Base-by-base conservation (phyloP, 2,797 vertebrate genomes). In the Poeciliopsis gracilis region DNA sequence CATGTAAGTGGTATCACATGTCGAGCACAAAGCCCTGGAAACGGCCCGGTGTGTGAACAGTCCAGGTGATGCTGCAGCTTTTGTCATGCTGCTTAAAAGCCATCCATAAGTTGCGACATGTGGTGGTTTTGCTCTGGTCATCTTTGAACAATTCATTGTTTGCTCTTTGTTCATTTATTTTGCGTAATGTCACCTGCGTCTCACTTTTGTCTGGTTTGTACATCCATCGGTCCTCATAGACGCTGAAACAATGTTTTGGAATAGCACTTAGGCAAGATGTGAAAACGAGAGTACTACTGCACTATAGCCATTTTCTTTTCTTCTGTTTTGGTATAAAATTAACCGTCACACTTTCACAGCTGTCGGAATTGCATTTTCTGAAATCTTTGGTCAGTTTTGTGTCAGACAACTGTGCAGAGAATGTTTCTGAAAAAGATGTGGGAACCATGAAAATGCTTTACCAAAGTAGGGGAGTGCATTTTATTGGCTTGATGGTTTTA, bases 11-110 rank as follows among this genome's bases (percentile, higher is more conserved):
- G 45, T 38, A 4, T 55, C 73, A 77, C 49, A 82, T 81, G 51
- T 77, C 12, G 9, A 73, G 36, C 74, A 89, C 85, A 92, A 90
- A 79, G 57, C 59, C 30, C n/a, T 70, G 84, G 53, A 82, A 92
- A 91, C 76, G 87, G 57, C 41, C 12, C 36, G 18, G 82, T 78
- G 81, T 91, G 91, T 84, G 91, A 92, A 87, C 67, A 73, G 83
- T 77, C 80, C 92, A 95, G 94, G 76, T 93, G 93, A 76, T 87
- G 69, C 84, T 79, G 16, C 1, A 36, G 80, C 84, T 82, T 87
- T 92, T 90, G 85, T 90, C 53, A 13, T n/a, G 41, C 41, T 46
- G 43, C 38, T 83, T 78, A 76, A 91, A 92, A 87, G 82, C 79
- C 81, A 71, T 41, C 4, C 45, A 88, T 81, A 77, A 81, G 59